Evolutionary conservation across 2,113 vertebrate genomes (phyloP).

Genomic region (Ciconia boyciana): DNA sequence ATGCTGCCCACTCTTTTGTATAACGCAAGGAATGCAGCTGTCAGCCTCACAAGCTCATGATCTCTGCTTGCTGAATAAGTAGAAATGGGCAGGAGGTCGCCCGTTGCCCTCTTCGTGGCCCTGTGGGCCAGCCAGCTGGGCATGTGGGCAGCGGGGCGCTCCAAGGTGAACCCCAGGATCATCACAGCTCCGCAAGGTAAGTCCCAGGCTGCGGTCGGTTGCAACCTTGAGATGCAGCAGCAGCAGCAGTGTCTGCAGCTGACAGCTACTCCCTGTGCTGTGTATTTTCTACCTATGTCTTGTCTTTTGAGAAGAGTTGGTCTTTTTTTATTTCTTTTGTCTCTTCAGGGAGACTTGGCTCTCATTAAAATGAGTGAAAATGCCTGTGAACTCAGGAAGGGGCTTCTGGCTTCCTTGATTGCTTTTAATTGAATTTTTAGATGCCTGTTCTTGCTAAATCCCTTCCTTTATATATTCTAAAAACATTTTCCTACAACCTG

Average conservation of each 20-base stretch:
- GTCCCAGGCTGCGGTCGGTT: neutral
- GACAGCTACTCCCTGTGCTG: neutral
- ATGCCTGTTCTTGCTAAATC: neutral
- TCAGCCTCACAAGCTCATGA: neutral
- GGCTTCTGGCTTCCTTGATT: neutral
- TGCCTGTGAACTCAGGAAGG: neutral
- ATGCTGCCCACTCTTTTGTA: neutral
- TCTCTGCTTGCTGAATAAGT: neutral
- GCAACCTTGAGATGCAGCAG: neutral
- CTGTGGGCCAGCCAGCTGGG: conserved; percentile 5
- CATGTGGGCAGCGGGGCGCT: neutral
- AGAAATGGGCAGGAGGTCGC: neutral
- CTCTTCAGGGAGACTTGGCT: neutral
- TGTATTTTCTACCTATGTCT: neutral
- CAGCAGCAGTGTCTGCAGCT: neutral
- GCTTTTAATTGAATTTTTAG: neutral
- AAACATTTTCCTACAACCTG: neutral
- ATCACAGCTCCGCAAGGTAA: conserved; percentile 26
- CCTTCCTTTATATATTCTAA: neutral
- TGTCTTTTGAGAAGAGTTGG: neutral
- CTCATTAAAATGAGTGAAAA: neutral
- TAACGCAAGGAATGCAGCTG: neutral
- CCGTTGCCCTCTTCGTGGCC: neutral
- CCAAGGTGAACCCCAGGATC: conserved; percentile 56
- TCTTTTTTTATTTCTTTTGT: neutral